Evolutionary conservation across 2,888 invertebrate genomes (phyloP).

Genomic region (Melinopterus prodromus): DNA sequence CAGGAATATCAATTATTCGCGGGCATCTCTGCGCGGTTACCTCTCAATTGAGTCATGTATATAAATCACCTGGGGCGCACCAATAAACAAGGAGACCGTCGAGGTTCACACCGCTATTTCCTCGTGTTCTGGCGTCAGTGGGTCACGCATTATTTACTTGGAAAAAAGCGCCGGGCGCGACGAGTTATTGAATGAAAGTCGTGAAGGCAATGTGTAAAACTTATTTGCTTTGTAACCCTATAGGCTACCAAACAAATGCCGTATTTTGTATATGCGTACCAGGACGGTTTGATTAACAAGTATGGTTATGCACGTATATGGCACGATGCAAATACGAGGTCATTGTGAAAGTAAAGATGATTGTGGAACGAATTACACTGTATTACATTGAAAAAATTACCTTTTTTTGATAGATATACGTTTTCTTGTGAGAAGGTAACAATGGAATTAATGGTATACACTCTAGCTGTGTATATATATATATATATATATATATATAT

Average conservation of each 20-base stretch:
- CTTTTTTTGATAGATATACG: too few species aligned
- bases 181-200: background rate
- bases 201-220: background rate
- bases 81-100: conserved; percentile 4
- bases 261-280: background rate
- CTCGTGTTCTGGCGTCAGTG: background rate
- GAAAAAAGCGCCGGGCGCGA: background rate
- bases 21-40: background rate
- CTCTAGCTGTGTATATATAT: too few species aligned
- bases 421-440: too few species aligned
- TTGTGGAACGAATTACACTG: background rate
- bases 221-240: conserved; percentile 4
- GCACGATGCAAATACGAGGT: background rate
- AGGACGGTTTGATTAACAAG: background rate
- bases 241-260: background rate
- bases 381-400: too few species aligned
- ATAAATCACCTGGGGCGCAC: background rate
- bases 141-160: conserved; percentile 4
- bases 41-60: conserved; percentile 4
- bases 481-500: too few species aligned
- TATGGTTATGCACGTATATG: background rate
- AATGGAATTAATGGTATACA: too few species aligned
- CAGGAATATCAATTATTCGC: background rate
- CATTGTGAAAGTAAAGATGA: background rate
- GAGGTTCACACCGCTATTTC: conserved; percentile 4